phyloP scores from a whole-genome alignment of 2,113 vertebrate genomes.

The Eurystomus gularis region DNA sequence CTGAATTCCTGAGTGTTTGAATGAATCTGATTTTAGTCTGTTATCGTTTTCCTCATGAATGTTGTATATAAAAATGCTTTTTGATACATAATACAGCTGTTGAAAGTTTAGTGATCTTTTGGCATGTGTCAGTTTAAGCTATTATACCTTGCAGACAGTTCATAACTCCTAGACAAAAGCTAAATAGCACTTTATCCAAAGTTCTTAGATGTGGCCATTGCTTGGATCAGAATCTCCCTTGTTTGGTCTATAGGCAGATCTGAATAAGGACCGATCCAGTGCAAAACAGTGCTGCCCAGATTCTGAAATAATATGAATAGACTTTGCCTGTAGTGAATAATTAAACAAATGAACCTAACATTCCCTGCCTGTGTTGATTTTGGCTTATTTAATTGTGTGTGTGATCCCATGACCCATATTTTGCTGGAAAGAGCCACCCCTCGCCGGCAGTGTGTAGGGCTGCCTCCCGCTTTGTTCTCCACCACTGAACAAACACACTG shows the following conservation, averaged over 20 bases:
- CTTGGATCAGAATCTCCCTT: slow-evolving; percentile 45
- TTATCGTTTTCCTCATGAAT: not conserved
- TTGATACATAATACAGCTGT: slow-evolving; percentile 10
- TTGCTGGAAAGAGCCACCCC: not conserved
- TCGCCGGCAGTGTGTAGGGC: not conserved
- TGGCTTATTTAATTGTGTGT: slow-evolving; percentile 42
- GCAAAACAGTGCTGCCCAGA: not conserved
- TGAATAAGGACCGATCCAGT: not conserved
- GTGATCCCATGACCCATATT: slow-evolving; percentile 14
- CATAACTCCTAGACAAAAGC: slow-evolving; percentile 37
- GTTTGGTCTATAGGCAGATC: slow-evolving; percentile 57
- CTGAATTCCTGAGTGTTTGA: not conserved
- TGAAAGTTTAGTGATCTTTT: slow-evolving; percentile 20
- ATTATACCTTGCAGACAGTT: slow-evolving; percentile 54
- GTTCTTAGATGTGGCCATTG: slow-evolving; percentile 52
- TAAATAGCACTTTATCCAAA: slow-evolving; percentile 50
- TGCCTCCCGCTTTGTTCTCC: slow-evolving; percentile 8
- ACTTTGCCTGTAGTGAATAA: slow-evolving; percentile 49
- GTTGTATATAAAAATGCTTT: not conserved
- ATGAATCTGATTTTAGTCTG: not conserved
- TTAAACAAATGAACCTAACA: slow-evolving; percentile 58
- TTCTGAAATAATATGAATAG: slow-evolving; percentile 35
- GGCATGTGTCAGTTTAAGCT: slow-evolving; percentile 28
- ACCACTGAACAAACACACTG: slow-evolving; percentile 20
- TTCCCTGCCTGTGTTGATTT: slow-evolving; percentile 21